Conservation (phyloP, 2,888 invertebrate genomes). For the Plebejus argus region DNA sequence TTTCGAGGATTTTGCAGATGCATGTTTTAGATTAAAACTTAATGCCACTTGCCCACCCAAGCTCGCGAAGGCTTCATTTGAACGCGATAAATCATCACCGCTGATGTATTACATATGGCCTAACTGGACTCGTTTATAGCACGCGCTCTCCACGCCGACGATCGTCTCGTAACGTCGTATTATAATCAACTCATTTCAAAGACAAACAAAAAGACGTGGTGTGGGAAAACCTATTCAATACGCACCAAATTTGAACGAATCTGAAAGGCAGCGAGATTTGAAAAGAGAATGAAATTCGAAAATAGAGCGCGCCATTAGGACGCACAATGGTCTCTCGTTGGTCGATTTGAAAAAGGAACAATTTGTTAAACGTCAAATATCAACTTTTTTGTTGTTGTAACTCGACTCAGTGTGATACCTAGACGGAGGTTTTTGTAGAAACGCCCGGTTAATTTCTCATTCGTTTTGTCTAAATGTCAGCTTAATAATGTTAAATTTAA, state of each 20-base stretch:
- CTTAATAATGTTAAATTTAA: constrained; percentile 71
- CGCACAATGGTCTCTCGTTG: constrained; percentile 80
- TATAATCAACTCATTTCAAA: constrained; percentile 79
- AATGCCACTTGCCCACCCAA: constrained; percentile 55
- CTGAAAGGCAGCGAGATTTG: constrained; percentile 77
- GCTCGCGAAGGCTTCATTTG: constrained; percentile 47
- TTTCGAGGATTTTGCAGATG: constrained; percentile 72
- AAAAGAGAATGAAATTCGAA: constrained; percentile 81
- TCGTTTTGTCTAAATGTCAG: constrained; percentile 66
- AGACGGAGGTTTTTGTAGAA: constrained; percentile 71
- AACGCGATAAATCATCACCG: constrained; percentile 55
- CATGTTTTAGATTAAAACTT: constrained; percentile 76
- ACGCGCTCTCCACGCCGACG: constrained; percentile 45
- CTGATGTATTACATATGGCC: constrained; percentile 35
- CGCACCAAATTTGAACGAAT: constrained; percentile 80
- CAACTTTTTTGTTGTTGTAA: constrained; percentile 78
- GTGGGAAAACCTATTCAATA: constrained; percentile 75
- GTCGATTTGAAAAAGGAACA: constrained; percentile 81
- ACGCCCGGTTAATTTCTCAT: constrained; percentile 69
- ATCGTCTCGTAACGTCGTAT: constrained; percentile 66
- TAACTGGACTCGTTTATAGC: constrained; percentile 34
- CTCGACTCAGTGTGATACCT: constrained; percentile 71
- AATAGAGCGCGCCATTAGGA: constrained; percentile 80
- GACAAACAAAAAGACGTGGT: constrained; percentile 71
- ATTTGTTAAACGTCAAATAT: constrained; percentile 82